Evolutionary conservation across 1,140 invertebrate genomes (phyloP).

Genomic region (Diorhabda elongata): DNA sequence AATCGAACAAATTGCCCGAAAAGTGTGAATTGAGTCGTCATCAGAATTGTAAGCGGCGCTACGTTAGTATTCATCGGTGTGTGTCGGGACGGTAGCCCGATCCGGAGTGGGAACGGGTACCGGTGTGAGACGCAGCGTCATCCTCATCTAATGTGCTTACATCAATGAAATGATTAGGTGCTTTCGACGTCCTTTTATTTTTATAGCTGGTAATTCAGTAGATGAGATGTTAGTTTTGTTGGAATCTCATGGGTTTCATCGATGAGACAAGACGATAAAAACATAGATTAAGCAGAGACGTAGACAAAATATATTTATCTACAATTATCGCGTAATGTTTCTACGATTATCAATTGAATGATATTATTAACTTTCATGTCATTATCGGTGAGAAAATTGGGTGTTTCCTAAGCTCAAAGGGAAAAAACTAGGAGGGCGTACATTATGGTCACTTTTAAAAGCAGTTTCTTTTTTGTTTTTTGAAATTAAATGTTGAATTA

Average conservation of each 20-base stretch:
- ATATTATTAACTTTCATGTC: too few relatives aligned
- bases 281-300: not conserved
- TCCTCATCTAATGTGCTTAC: slow-evolving; percentile 10
- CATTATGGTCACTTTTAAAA: too few relatives aligned
- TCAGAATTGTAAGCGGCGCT: slow-evolving; percentile 7
- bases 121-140: too few relatives aligned
- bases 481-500: too few relatives aligned
- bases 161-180: slow-evolving; percentile 12
- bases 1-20: slow-evolving; percentile 9
- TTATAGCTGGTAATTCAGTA: slow-evolving; percentile 8
- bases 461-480: too few relatives aligned
- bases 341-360: too few relatives aligned
- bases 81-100: not conserved
- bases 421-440: too few relatives aligned
- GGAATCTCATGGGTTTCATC: not conserved
- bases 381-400: too few relatives aligned
- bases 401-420: too few relatives aligned
- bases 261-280: not conserved
- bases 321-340: too few relatives aligned
- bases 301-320: not conserved
- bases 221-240: slow-evolving; percentile 8
- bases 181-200: slow-evolving; percentile 16
- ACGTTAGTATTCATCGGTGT: slow-evolving; percentile 8
- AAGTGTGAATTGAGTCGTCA: slow-evolving; percentile 13
- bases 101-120: not conserved